These are phyloP conservation scores for Drosophila santomea DNA, from an alignment of 1,140 invertebrate species.

Conservation along the genomic window DNA sequence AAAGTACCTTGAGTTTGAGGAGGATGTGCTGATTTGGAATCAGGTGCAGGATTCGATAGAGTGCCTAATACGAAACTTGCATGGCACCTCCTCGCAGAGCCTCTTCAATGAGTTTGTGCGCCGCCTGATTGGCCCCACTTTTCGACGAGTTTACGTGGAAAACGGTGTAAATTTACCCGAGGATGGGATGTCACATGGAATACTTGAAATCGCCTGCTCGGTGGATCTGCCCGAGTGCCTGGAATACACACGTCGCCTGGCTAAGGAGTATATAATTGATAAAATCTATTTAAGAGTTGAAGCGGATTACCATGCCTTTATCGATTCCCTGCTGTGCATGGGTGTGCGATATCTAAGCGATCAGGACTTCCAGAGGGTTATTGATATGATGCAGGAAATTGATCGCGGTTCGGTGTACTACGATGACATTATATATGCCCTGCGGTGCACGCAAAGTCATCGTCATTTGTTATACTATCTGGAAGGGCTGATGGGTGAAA, in stretches of 20 bases:
- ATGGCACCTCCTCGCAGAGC: slow-evolving; percentile 84
- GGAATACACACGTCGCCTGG: slow-evolving; percentile 48
- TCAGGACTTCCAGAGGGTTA: slow-evolving; percentile 53
- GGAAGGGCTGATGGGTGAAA: slow-evolving; percentile 61
- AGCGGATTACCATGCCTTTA: slow-evolving; percentile 44
- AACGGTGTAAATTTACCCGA: slow-evolving; percentile 3
- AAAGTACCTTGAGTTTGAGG: slow-evolving; percentile 87
- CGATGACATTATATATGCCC: slow-evolving; percentile 69
- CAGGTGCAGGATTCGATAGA: slow-evolving; percentile 50
- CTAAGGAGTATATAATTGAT: slow-evolving; percentile 63
- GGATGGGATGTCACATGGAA: slow-evolving; percentile 5
- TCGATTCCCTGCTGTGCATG: slow-evolving; percentile 59
- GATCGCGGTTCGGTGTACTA: slow-evolving; percentile 45
- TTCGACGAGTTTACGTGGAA: slow-evolving; percentile 37
- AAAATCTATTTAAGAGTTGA: slow-evolving; percentile 22
- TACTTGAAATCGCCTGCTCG: slow-evolving; percentile 61
- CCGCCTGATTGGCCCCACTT: slow-evolving; percentile 60
- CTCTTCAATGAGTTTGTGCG: slow-evolving; percentile 64
- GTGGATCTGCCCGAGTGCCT: slow-evolving; percentile 68
- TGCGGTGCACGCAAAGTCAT: slow-evolving; percentile 69
- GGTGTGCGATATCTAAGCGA: slow-evolving; percentile 60
- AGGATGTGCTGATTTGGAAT: slow-evolving; percentile 87
- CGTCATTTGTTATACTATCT: slow-evolving; percentile 58
- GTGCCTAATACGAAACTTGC: slow-evolving; percentile 49
- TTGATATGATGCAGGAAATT: slow-evolving; percentile 33